Percentiles rank a stretch among this genome's conserved stretches.
phyloP scores from a whole-genome alignment of 1,140 invertebrate genomes.

The Meloidogyne chitwoodi region DNA sequence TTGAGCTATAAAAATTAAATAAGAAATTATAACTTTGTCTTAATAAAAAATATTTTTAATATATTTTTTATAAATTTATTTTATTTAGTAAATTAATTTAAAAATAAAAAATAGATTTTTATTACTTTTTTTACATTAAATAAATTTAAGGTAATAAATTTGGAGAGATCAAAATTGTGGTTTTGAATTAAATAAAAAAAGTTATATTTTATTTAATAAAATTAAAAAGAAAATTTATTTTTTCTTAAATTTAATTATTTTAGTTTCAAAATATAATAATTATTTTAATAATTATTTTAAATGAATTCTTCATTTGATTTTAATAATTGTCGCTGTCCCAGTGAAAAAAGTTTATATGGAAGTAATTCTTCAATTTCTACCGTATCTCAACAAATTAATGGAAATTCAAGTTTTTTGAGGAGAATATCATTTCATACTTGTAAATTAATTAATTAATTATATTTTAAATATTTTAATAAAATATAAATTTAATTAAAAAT shows the following conservation, averaged over 20 bases:
- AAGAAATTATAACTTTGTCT: too few species aligned
- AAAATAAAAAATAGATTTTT: neutral
- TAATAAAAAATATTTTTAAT: too few species aligned
- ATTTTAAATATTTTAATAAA: too few species aligned
- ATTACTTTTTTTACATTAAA: neutral
- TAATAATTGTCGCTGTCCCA: neutral
- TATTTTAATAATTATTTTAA: neutral
- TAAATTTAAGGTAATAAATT: neutral
- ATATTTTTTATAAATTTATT: too few species aligned
- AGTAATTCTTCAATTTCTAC: neutral
- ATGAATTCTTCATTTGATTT: neutral
- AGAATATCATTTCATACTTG: neutral
- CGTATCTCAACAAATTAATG: neutral
- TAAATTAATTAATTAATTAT: neutral
- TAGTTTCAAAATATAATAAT: too few species aligned
- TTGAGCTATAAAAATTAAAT: too few species aligned
- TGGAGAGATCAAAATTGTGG: neutral
- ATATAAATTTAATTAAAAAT: neutral
- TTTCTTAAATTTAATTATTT: neutral
- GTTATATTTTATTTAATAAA: neutral
- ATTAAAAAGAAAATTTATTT: too few species aligned
- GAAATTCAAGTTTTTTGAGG: neutral
- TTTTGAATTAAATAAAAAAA: neutral
- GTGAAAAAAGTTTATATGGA: neutral
- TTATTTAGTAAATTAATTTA: neutral